Conservation (phyloP, 2,797 vertebrate genomes). For the Tiaroga cobitis region DNA sequence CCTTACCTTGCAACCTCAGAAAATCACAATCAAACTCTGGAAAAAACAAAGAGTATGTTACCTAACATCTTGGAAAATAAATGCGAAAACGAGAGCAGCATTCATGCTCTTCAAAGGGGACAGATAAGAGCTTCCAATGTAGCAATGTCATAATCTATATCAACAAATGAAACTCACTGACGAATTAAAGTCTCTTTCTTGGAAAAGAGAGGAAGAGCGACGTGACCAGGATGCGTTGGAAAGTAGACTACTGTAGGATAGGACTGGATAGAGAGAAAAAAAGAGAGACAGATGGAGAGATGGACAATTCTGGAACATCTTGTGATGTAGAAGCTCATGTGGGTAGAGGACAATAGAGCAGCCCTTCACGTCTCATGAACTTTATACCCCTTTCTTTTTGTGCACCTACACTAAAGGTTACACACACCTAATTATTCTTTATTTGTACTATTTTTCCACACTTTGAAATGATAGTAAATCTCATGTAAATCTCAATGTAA, state of each 20-base stretch:
- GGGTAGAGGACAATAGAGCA: constrained; percentile 39
- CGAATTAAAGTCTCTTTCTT: not conserved
- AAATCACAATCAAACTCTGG: not conserved
- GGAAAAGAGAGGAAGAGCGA: constrained; percentile 3
- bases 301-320: constrained; percentile 43
- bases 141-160: constrained; percentile 23
- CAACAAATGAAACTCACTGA: constrained; percentile 28
- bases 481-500: too few species aligned
- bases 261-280: not conserved
- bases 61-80: constrained; percentile 14
- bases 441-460: not conserved
- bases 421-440: not conserved
- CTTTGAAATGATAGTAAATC: not conserved
- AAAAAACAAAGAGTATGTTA: not conserved
- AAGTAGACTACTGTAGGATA: constrained; percentile 17
- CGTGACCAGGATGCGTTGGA: not conserved
- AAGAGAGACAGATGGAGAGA: constrained; percentile 39
- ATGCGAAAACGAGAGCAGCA: not conserved
- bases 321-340: constrained; percentile 38
- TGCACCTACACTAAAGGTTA: not conserved
- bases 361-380: constrained; percentile 20
- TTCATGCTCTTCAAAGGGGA: constrained; percentile 9
- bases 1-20: not conserved
- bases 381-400: not conserved
- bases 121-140: constrained; percentile 28